Evolutionary conservation across 2,888 invertebrate species (phyloP).

Genomic region (Spilosoma lubricipeda): DNA sequence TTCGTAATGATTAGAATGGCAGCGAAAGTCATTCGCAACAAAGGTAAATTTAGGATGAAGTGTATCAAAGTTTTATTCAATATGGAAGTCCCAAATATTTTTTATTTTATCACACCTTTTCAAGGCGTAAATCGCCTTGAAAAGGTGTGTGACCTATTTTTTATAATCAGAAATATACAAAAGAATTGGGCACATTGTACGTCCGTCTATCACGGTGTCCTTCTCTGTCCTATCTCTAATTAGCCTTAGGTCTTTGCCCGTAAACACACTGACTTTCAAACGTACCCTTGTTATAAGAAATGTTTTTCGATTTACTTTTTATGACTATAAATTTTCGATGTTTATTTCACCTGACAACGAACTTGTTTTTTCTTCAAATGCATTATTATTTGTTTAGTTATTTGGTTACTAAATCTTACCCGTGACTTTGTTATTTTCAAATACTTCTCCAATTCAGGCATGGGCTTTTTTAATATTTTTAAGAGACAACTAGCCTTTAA

Average conservation of each 20-base stretch:
- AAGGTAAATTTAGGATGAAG: too few relatives aligned
- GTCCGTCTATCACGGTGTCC: constrained; percentile 58
- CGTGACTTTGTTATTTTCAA: too few relatives aligned
- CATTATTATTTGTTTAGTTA: constrained; percentile 7
- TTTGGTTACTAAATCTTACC: background rate
- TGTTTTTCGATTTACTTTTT: constrained; percentile 76
- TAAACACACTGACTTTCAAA: constrained; percentile 80
- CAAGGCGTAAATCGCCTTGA: too few relatives aligned
- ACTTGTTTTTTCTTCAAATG: background rate
- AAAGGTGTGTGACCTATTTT: background rate
- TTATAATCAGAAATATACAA: constrained; percentile 19
- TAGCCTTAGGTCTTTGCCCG: constrained; percentile 73
- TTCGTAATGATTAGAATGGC: too few relatives aligned
- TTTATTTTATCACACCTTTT: too few relatives aligned
- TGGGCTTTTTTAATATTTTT: too few relatives aligned
- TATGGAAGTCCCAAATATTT: too few relatives aligned
- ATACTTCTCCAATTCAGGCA: too few relatives aligned
- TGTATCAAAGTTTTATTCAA: too few relatives aligned
- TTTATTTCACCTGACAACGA: constrained; percentile 29
- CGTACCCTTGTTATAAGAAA: constrained; percentile 72
- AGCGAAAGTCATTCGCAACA: too few relatives aligned
- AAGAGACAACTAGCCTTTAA: too few relatives aligned
- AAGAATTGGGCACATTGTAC: constrained; percentile 30
- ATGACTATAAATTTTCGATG: constrained; percentile 47
- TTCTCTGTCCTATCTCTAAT: constrained; percentile 76